Evolutionary conservation across 2,888 invertebrate genomes (phyloP).

Genomic region (Polyommatus icarus): DNA sequence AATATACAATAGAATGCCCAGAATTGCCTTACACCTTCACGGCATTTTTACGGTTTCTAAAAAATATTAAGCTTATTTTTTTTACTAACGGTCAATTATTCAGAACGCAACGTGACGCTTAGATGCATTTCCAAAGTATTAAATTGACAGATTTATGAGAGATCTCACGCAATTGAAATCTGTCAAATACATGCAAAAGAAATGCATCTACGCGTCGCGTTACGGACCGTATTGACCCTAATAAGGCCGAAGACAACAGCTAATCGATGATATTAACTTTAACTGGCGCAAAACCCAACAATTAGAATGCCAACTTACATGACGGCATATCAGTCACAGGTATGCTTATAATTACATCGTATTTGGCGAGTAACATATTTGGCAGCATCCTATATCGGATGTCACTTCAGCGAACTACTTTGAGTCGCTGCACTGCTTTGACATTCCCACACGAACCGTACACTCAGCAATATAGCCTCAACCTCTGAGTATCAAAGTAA

Average conservation of each 20-base stretch:
- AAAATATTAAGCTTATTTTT: background rate
- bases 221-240: too few species aligned
- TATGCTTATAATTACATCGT: slow-evolving; percentile 33
- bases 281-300: background rate
- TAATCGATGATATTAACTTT: too few species aligned
- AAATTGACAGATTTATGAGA: too few species aligned
- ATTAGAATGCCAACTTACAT: background rate
- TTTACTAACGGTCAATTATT: too few species aligned
- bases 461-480: slow-evolving; percentile 43
- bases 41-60: background rate
- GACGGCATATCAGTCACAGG: background rate
- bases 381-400: slow-evolving; percentile 21
- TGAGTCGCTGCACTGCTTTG: slow-evolving; percentile 70
- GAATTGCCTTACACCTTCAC: background rate
- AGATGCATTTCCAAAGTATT: too few species aligned
- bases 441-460: slow-evolving; percentile 72
- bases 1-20: background rate
- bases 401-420: slow-evolving; percentile 67
- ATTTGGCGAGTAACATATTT: background rate
- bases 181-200: too few species aligned
- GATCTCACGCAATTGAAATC: too few species aligned
- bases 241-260: background rate
- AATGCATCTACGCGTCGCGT: too few species aligned
- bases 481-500: background rate
- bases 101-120: too few species aligned